A percentile compares a stretch with the other conserved stretches of the same genome.
Evolutionary conservation across 2,888 invertebrate genomes (phyloP).

Genomic region (Athripsodes cinereus): DNA sequence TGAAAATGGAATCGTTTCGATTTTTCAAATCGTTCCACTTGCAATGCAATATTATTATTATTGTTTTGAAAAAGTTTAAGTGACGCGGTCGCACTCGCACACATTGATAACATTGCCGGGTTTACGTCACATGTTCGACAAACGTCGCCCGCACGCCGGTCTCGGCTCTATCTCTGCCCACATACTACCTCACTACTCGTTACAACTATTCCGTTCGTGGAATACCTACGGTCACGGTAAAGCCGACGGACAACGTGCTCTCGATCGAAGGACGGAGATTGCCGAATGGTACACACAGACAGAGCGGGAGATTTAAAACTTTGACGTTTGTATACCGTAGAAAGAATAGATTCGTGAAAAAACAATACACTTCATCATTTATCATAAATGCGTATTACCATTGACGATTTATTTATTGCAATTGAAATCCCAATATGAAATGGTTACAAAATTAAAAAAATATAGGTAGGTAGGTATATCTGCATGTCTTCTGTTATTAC

Average conservation of each 20-base stretch:
- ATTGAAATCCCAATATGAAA: too few species aligned
- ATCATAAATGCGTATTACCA: too few species aligned
- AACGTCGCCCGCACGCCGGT: neutral
- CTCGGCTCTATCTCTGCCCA: conserved; percentile 2
- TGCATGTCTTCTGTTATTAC: too few species aligned
- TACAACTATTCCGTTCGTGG: neutral
- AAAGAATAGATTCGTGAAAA: too few species aligned
- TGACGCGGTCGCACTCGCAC: neutral
- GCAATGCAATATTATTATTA: too few species aligned
- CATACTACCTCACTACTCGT: neutral
- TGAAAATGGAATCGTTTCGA: neutral
- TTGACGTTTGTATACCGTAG: too few species aligned
- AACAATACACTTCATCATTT: too few species aligned
- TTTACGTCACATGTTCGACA: neutral
- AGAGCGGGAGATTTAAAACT: neutral
- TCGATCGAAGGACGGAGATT: neutral
- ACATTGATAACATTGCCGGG: neutral
- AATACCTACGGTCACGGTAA: neutral
- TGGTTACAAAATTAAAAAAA: too few species aligned
- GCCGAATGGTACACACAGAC: neutral
- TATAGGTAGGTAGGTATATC: too few species aligned
- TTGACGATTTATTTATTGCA: too few species aligned
- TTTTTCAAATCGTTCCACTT: neutral
- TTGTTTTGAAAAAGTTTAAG: neutral
- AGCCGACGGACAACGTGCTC: neutral